Conservation (phyloP, 2,113 vertebrate genomes). For the Hymenochirus boettgeri region DNA sequence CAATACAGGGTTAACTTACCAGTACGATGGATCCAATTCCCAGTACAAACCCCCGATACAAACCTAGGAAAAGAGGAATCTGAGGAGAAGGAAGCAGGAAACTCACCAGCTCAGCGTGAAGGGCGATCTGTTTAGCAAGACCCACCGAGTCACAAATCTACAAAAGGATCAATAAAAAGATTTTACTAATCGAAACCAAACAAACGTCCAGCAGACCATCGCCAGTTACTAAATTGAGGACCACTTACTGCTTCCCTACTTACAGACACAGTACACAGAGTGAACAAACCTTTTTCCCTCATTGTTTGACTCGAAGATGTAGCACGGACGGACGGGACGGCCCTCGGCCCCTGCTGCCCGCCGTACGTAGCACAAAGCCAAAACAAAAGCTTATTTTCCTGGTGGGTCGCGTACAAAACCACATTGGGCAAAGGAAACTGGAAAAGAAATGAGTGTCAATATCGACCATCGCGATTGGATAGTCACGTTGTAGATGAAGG, state of each 20-base stretch:
- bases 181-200: no score
- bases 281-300: constrained; percentile 93
- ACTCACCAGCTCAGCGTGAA: constrained; percentile 94
- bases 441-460: constrained; percentile 42
- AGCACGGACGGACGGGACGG: constrained; percentile 74
- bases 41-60: no score
- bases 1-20: no score
- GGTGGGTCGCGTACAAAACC: constrained; percentile 80
- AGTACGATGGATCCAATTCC: no score
- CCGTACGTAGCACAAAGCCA: constrained; percentile 82
- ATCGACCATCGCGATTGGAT: no score
- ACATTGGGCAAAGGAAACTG: constrained; percentile 88
- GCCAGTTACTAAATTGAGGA: no score
- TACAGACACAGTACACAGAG: no score
- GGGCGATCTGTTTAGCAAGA: constrained; percentile 93
- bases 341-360: constrained; percentile 68
- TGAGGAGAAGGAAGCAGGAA: no score
- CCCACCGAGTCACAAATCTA: constrained; percentile 97
- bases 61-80: no score
- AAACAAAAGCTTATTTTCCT: constrained; percentile 96
- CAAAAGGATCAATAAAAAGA: no score
- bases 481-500: no score
- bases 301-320: constrained; percentile 97
- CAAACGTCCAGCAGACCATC: no score
- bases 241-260: constrained; percentile 40